A percentile compares a stretch with the other conserved stretches of the same genome.
Conservation (phyloP, 2,113 vertebrate genomes). For the Colaptes auratus region DNA sequence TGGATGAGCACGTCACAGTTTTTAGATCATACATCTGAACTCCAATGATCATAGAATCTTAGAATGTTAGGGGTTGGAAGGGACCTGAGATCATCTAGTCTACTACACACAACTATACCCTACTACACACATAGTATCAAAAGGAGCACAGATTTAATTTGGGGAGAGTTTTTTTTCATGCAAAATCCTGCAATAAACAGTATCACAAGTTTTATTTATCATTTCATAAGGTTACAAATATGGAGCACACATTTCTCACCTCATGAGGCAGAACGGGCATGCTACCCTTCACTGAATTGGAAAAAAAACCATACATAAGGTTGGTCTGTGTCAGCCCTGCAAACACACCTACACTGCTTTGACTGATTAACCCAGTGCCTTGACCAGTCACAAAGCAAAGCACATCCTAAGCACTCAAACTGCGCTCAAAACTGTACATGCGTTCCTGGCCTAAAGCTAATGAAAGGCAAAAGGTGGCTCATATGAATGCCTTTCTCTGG, state of each 20-base stretch:
- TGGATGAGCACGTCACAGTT: neutral
- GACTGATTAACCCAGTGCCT: rapidly evolving
- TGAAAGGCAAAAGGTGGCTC: neutral
- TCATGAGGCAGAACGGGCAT: neutral
- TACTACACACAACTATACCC: too few relatives aligned
- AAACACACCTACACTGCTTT: neutral
- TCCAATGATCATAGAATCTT: neutral
- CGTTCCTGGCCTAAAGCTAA: neutral
- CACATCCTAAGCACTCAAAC: neutral
- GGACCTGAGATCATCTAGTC: too few relatives aligned
- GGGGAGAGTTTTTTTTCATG: neutral
- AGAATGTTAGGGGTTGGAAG: too few relatives aligned
- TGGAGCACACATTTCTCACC: neutral
- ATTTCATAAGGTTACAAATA: neutral
- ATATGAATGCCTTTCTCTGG: neutral
- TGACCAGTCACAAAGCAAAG: neutral
- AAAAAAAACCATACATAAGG: neutral
- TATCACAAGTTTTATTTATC: rapidly evolving
- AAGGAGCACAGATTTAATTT: neutral
- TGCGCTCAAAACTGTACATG: neutral
- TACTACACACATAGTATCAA: neutral
- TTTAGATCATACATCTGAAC: neutral
- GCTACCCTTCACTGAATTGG: neutral
- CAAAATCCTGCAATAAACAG: neutral
- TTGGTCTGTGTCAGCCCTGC: neutral